These are phyloP conservation scores for Arbacia lixula DNA, from an alignment of 53 echinoderm and acorn worm species.

Conservation along the genomic window DNA sequence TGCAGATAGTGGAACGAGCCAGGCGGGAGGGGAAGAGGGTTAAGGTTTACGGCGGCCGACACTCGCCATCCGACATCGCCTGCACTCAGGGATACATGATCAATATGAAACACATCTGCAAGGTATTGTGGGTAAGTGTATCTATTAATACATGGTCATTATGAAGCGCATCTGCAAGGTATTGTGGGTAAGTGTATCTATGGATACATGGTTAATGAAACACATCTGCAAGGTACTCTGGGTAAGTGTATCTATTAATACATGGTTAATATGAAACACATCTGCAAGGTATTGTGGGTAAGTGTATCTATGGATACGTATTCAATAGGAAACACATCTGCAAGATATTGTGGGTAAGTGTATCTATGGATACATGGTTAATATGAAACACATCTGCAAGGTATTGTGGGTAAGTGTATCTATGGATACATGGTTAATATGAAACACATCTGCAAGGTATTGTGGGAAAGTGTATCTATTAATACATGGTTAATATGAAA, in stretches of 20 bases:
- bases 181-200: conserved; percentile 55
- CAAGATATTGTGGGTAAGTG: conserved; percentile 52
- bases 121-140: conserved; percentile 64
- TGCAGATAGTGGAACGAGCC: conserved; percentile 39
- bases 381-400: too few species aligned
- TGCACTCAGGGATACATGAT: conserved; percentile 83
- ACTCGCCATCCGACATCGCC: conserved; percentile 85
- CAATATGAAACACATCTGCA: conserved; percentile 65
- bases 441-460: too few species aligned
- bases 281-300: too few species aligned
- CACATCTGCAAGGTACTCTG: conserved; percentile 61
- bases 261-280: too few species aligned
- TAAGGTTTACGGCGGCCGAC: conserved; percentile 68
- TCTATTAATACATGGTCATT: conserved; percentile 65
- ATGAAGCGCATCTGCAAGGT: conserved; percentile 69
- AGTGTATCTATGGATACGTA: too few species aligned
- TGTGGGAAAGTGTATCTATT: too few species aligned
- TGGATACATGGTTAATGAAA: conserved; percentile 74
- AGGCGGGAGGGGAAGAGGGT: conserved; percentile 62
- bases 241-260: too few species aligned
- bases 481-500: too few species aligned
- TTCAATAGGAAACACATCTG: conserved; percentile 62
- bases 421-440: too few species aligned
- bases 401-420: too few species aligned
- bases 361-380: too few species aligned